Percentiles rank a stretch among this genome's conserved stretches.
Evolutionary conservation across 2,888 invertebrate species (phyloP).

Genomic region (Drosophila glabriapex): DNA sequence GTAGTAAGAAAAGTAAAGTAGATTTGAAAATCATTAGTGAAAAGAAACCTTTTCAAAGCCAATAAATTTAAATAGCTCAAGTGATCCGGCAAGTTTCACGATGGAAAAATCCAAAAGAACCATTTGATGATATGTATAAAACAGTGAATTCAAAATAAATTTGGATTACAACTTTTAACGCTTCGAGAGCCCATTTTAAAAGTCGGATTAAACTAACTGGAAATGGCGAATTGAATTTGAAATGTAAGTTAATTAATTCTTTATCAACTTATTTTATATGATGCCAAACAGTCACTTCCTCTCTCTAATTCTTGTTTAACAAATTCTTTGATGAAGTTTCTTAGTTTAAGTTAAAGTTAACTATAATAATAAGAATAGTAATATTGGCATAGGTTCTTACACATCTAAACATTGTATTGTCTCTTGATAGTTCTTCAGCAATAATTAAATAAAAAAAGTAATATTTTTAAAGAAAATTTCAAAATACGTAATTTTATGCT

Average conservation of each 20-base stretch:
- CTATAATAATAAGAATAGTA: not conserved
- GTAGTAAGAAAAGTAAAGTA: not conserved
- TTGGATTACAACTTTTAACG: not conserved
- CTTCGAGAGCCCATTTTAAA: not conserved
- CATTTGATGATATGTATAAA: not conserved
- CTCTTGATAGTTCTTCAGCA: not conserved
- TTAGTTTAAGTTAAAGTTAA: not conserved
- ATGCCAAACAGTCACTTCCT: rapidly evolving
- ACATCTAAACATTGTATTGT: not conserved
- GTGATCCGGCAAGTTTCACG: not conserved
- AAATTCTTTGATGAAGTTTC: not conserved
- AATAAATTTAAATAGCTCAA: too few relatives aligned
- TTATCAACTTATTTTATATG: not conserved
- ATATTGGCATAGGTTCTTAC: not conserved
- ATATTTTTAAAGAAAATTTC: not conserved
- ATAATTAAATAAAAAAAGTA: not conserved
- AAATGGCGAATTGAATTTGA: not conserved
- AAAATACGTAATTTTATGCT: not conserved
- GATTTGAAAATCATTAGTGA: not conserved
- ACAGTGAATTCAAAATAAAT: not conserved
- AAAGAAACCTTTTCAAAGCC: not conserved
- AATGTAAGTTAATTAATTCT: not conserved
- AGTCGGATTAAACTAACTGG: not conserved
- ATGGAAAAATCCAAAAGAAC: not conserved
- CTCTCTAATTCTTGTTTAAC: not conserved